A percentile compares a stretch with the other conserved stretches of the same genome.
Evolutionary conservation across 1,140 invertebrate genomes (phyloP).

Genomic region (Heliothis subflexa): DNA sequence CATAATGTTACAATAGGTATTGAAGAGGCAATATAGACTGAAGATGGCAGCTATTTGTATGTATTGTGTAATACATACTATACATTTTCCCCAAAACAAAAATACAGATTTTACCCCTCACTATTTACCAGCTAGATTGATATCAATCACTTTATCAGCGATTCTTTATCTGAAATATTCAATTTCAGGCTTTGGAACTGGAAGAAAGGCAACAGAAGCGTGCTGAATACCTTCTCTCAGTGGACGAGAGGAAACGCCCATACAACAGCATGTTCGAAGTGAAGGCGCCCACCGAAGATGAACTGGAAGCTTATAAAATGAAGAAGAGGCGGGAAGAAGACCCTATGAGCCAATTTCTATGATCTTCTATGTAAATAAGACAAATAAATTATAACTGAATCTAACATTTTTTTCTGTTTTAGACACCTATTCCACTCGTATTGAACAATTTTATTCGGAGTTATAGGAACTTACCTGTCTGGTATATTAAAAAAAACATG

Average conservation of each 20-base stretch:
- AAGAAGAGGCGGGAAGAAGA: slow-evolving; percentile 95
- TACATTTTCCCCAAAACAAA: too few species aligned
- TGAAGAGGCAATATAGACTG: too few species aligned
- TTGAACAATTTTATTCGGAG: neutral
- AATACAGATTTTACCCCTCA: too few species aligned
- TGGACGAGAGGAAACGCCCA: slow-evolving; percentile 95
- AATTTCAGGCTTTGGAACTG: slow-evolving; percentile 87
- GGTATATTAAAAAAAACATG: neutral
- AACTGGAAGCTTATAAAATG: slow-evolving; percentile 97
- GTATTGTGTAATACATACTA: too few species aligned
- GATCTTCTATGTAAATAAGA: slow-evolving; percentile 41
- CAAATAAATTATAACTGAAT: slow-evolving; percentile 33
- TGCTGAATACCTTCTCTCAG: slow-evolving; percentile 89
- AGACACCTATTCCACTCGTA: too few species aligned
- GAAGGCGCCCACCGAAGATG: slow-evolving; percentile 94
- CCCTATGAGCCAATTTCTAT: slow-evolving; percentile 94
- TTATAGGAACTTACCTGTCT: neutral
- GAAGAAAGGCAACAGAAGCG: slow-evolving; percentile 89
- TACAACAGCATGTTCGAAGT: slow-evolving; percentile 96
- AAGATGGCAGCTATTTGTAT: too few species aligned
- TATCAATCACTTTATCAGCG: neutral
- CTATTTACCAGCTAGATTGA: too few species aligned
- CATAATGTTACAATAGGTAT: too few species aligned
- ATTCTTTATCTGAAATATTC: neutral
- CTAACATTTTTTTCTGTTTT: neutral